Conservation (phyloP, 2,113 vertebrate genomes). For the Columbina picui region DNA sequence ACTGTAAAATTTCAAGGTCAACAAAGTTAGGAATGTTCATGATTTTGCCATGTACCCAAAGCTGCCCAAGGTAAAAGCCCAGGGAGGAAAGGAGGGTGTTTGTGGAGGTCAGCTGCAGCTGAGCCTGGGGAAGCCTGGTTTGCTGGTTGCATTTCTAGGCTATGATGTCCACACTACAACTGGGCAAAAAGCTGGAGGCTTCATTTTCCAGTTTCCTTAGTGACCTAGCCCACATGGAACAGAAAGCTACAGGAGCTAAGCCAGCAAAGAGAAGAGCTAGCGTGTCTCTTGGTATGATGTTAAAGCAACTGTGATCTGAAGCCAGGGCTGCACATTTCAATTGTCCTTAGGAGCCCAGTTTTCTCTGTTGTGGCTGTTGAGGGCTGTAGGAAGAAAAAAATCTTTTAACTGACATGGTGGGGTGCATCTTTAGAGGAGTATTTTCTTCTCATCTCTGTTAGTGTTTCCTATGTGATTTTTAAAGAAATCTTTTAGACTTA, state of each 20-base stretch:
- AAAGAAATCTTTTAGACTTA: background rate
- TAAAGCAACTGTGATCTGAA: background rate
- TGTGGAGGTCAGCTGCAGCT: background rate
- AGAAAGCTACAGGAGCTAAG: background rate
- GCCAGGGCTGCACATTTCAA: background rate
- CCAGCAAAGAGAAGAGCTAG: background rate
- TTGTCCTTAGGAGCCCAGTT: background rate
- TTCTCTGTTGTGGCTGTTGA: background rate
- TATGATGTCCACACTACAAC: background rate
- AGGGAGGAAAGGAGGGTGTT: background rate
- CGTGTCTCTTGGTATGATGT: background rate
- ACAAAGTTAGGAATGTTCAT: rapidly evolving
- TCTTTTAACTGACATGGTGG: background rate
- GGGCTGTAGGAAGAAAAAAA: background rate
- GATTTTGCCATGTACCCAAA: background rate
- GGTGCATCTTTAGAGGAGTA: background rate
- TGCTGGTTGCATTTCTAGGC: background rate
- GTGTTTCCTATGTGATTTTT: rapidly evolving
- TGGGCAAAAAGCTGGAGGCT: background rate
- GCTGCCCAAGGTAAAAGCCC: background rate
- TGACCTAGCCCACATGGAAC: background rate
- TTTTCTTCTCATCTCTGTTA: background rate
- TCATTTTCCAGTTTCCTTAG: background rate
- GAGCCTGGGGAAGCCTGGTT: background rate
- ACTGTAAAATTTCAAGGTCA: background rate